Conservation (phyloP, 2,113 vertebrate species). For the Leiothrix lutea region DNA sequence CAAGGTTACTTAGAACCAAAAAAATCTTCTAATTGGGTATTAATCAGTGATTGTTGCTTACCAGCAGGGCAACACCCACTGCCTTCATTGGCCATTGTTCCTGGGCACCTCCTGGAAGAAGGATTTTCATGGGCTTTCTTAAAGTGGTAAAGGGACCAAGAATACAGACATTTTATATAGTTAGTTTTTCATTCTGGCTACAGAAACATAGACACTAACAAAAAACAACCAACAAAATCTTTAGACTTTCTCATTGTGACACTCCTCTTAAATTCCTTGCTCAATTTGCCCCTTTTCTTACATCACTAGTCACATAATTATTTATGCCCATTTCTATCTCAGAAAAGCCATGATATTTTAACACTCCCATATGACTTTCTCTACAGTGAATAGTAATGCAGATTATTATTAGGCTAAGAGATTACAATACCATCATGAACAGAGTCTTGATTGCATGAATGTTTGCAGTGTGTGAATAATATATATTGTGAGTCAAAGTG, state of each 20-base stretch:
- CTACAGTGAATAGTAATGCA: neutral
- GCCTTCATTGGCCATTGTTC: neutral
- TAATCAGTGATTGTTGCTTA: neutral
- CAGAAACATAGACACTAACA: neutral
- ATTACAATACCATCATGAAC: neutral
- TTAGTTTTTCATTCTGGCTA: neutral
- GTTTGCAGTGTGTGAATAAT: constrained; percentile 34
- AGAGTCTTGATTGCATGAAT: neutral
- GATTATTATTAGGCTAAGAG: neutral
- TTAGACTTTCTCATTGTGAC: neutral
- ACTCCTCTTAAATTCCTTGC: neutral
- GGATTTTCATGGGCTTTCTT: neutral
- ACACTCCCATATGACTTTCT: neutral
- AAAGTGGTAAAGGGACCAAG: neutral
- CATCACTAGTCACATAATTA: neutral
- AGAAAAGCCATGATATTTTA: neutral
- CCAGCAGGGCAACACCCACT: neutral
- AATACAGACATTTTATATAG: neutral
- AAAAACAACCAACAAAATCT: neutral
- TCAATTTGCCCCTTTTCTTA: neutral
- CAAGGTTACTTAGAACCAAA: neutral
- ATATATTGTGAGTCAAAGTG: constrained; percentile 3
- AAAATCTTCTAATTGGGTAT: neutral
- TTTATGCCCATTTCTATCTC: neutral
- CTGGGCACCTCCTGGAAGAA: neutral